Evolutionary conservation across 1,140 invertebrate genomes (phyloP).

Genomic region (Bombyx mandarina): DNA sequence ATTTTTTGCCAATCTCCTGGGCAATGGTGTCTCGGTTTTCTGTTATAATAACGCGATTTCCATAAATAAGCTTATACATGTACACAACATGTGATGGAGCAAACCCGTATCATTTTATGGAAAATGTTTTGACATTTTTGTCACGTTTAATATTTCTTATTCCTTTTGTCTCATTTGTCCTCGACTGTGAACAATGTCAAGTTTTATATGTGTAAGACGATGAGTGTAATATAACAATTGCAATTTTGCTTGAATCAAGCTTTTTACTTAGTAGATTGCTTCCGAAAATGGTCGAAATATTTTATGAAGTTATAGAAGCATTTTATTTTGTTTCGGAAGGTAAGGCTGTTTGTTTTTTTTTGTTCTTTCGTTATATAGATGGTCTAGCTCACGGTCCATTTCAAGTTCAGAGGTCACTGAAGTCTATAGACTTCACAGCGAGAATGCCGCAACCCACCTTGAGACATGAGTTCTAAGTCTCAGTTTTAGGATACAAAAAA

Average conservation of each 20-base stretch:
- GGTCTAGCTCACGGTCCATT: too few relatives aligned
- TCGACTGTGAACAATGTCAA: conserved; percentile 55
- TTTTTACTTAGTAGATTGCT: conserved; percentile 14
- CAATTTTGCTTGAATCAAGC: conserved; percentile 8
- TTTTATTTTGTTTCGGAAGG: too few relatives aligned
- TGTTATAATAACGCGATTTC: conserved; percentile 53
- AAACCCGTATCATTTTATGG: conserved; percentile 49
- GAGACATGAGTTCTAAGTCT: too few relatives aligned
- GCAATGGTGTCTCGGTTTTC: conserved; percentile 25
- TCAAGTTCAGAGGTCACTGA: too few relatives aligned
- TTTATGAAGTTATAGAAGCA: background rate
- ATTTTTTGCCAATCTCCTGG: too few relatives aligned
- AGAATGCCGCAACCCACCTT: too few relatives aligned
- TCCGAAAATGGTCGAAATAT: conserved; percentile 6
- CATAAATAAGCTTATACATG: conserved; percentile 56
- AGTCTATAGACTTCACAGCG: too few relatives aligned
- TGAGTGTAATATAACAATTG: too few relatives aligned
- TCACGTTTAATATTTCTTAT: conserved; percentile 70
- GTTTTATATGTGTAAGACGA: conserved; percentile 5
- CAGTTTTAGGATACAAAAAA: too few relatives aligned
- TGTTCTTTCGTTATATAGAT: too few relatives aligned
- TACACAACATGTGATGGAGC: conserved; percentile 40
- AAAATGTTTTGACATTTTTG: conserved; percentile 53
- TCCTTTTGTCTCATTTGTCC: conserved; percentile 66
- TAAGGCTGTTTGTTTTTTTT: too few relatives aligned